Evolutionary conservation across 2,888 invertebrate species (phyloP).

Genomic region (Drosophila putrida): DNA sequence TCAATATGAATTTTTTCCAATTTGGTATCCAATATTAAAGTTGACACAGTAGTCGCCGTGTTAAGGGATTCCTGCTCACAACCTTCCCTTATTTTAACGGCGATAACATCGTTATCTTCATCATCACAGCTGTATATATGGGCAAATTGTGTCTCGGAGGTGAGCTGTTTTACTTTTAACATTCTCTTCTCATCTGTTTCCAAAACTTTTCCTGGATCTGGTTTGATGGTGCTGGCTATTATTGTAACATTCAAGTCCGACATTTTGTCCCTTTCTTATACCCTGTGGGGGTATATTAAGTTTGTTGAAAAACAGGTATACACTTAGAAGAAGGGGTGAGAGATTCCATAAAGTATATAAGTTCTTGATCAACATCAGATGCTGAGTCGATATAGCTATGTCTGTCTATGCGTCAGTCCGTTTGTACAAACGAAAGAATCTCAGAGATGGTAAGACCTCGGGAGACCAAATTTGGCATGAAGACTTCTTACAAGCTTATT

Average conservation of each 20-base stretch:
- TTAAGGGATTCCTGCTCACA: constrained; percentile 48
- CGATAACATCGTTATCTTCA: constrained; percentile 48
- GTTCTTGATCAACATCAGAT: too few relatives aligned
- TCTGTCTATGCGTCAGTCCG: too few relatives aligned
- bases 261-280: constrained; percentile 31
- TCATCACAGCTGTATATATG: constrained; percentile 28
- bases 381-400: too few relatives aligned
- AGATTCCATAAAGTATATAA: too few relatives aligned
- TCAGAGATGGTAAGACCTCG: too few relatives aligned
- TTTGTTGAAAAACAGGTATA: too few relatives aligned
- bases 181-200: constrained; percentile 14
- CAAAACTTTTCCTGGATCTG: background rate
- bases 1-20: constrained; percentile 50
- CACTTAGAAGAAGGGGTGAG: too few relatives aligned
- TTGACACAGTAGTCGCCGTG: constrained; percentile 15
- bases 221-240: background rate
- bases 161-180: constrained; percentile 1
- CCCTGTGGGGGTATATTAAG: background rate
- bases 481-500: too few relatives aligned
- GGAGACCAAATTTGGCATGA: too few relatives aligned
- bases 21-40: constrained; percentile 24
- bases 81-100: constrained; percentile 49
- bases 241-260: constrained; percentile 31
- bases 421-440: too few relatives aligned
- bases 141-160: constrained; percentile 10